Percentiles rank a stretch among this genome's conserved stretches.
phyloP scores from a whole-genome alignment of 2,113 vertebrate genomes.

The Megaceryle maxima region DNA sequence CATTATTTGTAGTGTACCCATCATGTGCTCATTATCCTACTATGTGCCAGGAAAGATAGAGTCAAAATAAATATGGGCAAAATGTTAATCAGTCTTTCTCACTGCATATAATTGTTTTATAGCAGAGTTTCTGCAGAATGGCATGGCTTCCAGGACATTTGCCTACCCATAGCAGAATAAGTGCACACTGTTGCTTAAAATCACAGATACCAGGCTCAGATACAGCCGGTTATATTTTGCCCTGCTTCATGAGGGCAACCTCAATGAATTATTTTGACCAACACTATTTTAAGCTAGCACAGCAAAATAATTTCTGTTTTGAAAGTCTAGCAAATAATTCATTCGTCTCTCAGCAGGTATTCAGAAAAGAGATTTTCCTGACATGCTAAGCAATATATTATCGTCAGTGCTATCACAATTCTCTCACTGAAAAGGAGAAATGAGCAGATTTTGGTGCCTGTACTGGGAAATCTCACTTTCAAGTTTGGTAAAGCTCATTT shows the following conservation, averaged over 20 bases:
- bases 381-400: background rate
- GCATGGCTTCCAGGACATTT: background rate
- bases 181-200: background rate
- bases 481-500: background rate
- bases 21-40: background rate
- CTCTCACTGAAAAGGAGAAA: background rate
- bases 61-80: background rate
- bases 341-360: background rate
- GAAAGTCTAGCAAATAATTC: background rate
- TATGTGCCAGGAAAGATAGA: background rate
- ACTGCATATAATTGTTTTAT: background rate
- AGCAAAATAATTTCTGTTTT: background rate
- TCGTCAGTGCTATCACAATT: background rate
- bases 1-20: background rate
- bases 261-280: background rate
- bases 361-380: background rate
- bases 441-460: background rate
- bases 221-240: background rate
- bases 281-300: background rate
- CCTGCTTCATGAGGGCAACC: fast-evolving
- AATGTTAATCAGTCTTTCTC: background rate
- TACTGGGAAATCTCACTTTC: background rate
- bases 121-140: background rate
- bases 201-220: background rate
- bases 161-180: background rate